These are phyloP conservation scores for Nasonia oneida DNA, from an alignment of 2,888 invertebrate genomes.

Conservation along the genomic window DNA sequence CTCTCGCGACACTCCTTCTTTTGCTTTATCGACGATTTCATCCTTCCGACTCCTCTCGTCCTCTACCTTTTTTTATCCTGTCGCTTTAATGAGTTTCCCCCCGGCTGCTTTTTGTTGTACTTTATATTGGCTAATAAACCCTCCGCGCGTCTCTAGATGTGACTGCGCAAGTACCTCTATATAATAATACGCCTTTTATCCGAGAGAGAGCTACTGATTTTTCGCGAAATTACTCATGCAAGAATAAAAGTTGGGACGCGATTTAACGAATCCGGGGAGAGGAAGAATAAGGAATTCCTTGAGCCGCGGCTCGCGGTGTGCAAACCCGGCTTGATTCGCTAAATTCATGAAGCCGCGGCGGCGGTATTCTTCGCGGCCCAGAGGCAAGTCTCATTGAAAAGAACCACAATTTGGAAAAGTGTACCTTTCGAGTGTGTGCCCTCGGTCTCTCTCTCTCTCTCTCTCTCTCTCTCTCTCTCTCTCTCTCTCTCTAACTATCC, in stretches of 20 bases:
- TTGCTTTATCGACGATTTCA: slow-evolving; percentile 47
- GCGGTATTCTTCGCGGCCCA: slow-evolving; percentile 34
- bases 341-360: slow-evolving; percentile 41
- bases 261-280: slow-evolving; percentile 48
- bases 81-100: slow-evolving; percentile 57
- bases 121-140: slow-evolving; percentile 59
- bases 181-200: slow-evolving; percentile 19
- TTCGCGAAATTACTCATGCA: neutral
- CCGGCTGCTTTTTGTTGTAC: slow-evolving; percentile 41
- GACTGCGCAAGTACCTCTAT: neutral
- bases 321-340: slow-evolving; percentile 55
- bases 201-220: neutral
- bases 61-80: slow-evolving; percentile 22
- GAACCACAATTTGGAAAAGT: slow-evolving; percentile 62
- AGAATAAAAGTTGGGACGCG: slow-evolving; percentile 34
- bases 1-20: neutral
- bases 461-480: slow-evolving; percentile 7
- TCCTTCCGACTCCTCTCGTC: neutral
- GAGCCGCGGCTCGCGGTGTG: slow-evolving; percentile 26
- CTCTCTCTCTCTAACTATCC: slow-evolving; percentile 48
- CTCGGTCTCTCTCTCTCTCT: neutral
- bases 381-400: slow-evolving; percentile 59
- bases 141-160: neutral
- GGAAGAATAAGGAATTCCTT: slow-evolving; percentile 39
- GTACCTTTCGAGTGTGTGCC: slow-evolving; percentile 53